Evolutionary conservation across 2,888 invertebrate genomes (phyloP).

Genomic region (Oxystoma pomonae): DNA sequence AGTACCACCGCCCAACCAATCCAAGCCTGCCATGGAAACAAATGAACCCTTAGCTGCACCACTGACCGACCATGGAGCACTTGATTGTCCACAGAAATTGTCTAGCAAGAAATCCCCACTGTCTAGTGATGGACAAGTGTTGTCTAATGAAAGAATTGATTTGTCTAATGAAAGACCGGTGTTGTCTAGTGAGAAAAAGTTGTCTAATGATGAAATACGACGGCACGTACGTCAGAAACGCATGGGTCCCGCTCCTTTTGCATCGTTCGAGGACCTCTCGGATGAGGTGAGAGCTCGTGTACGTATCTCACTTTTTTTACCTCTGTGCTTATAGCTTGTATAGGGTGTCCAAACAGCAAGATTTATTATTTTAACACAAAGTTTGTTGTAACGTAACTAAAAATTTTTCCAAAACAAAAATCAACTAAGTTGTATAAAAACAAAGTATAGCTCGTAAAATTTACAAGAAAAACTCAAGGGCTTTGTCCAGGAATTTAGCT

Average conservation of each 20-base stretch:
- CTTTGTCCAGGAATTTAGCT: too few relatives aligned
- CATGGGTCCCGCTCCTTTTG: constrained; percentile 90
- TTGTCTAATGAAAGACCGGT: neutral
- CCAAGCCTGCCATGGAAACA: neutral
- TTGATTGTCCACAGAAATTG: neutral
- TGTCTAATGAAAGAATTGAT: neutral
- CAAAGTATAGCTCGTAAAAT: too few relatives aligned
- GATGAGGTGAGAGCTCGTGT: constrained; percentile 70
- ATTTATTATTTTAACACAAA: too few relatives aligned
- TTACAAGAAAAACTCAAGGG: too few relatives aligned
- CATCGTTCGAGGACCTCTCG: constrained; percentile 87
- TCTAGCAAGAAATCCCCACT: neutral
- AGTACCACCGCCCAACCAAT: neutral
- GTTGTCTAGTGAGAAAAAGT: neutral
- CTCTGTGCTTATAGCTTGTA: neutral
- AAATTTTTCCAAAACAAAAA: too few relatives aligned
- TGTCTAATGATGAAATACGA: neutral
- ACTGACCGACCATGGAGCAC: neutral
- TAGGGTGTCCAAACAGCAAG: too few relatives aligned
- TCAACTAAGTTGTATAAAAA: too few relatives aligned
- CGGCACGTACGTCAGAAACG: constrained; percentile 56
- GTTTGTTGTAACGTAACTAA: too few relatives aligned
- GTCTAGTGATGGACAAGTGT: neutral
- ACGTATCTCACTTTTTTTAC: constrained; percentile 51
- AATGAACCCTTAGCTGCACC: neutral